phyloP scores from a whole-genome alignment of 2,888 invertebrate genomes.

The Helobdella robusta region DNA sequence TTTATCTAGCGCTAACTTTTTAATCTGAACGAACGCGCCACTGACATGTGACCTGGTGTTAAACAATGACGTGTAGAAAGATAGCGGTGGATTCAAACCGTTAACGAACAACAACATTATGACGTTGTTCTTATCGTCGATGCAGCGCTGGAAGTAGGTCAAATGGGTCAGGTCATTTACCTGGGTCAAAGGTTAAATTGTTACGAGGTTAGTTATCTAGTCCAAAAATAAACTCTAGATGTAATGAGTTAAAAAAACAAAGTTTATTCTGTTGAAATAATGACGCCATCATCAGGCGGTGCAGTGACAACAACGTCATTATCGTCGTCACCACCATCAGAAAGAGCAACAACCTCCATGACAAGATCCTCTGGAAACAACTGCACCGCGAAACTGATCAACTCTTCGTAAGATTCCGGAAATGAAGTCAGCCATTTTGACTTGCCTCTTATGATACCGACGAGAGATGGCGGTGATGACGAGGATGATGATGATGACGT shows the following conservation, averaged over 20 bases:
- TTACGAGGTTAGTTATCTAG: background rate
- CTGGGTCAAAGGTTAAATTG: slow-evolving; percentile 4
- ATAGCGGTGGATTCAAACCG: background rate
- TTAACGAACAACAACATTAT: slow-evolving; percentile 5
- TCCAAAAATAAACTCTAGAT: background rate
- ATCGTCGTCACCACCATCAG: too few species aligned
- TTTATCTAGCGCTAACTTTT: slow-evolving; percentile 7
- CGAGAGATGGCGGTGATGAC: background rate
- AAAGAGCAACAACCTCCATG: background rate
- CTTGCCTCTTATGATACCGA: slow-evolving; percentile 9
- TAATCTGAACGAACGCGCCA: slow-evolving; percentile 13
- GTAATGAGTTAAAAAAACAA: background rate
- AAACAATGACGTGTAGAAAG: slow-evolving; percentile 7
- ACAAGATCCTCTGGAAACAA: background rate
- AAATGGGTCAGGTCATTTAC: background rate
- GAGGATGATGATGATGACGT: background rate
- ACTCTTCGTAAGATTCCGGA: background rate
- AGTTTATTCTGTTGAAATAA: too few species aligned
- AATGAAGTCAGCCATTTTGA: background rate
- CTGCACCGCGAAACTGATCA: background rate
- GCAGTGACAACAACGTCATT: too few species aligned
- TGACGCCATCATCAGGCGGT: too few species aligned
- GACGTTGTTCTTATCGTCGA: slow-evolving; percentile 9
- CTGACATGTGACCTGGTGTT: slow-evolving; percentile 3
- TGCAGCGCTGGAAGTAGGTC: background rate